These are phyloP conservation scores for Sebastes steindachneri DNA, from an alignment of 2,797 vertebrate genomes.

Conservation along the genomic window DNA sequence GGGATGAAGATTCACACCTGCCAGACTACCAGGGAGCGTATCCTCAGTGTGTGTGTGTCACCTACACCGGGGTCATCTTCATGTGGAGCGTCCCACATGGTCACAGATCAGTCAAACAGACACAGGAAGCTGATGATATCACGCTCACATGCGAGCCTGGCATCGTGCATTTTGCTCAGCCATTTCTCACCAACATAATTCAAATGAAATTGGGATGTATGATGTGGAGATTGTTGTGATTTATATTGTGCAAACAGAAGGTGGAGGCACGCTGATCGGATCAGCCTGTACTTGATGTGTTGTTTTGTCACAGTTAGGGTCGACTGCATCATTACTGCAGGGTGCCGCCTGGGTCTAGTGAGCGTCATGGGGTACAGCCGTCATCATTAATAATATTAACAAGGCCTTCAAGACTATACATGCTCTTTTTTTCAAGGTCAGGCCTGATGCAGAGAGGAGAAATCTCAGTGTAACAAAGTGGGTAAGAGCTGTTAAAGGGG, in stretches of 20 bases:
- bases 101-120: slow-evolving; percentile 17
- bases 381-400: slow-evolving; percentile 59
- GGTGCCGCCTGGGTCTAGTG: slow-evolving; percentile 3
- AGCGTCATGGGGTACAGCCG: neutral
- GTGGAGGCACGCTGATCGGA: neutral
- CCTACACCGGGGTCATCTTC: slow-evolving; percentile 39
- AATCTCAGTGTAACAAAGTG: neutral
- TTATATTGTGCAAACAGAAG: slow-evolving; percentile 15
- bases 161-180: neutral
- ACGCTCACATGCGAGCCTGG: neutral
- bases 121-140: slow-evolving; percentile 21
- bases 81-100: slow-evolving; percentile 45
- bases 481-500: neutral
- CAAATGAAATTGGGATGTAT: neutral
- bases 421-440: slow-evolving; percentile 33
- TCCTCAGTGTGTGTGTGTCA: slow-evolving; percentile 4
- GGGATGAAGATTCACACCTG: slow-evolving; percentile 53
- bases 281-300: neutral
- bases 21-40: slow-evolving; percentile 36
- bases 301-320: slow-evolving; percentile 41
- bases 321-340: slow-evolving; percentile 31
- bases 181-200: neutral
- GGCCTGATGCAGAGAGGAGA: neutral
- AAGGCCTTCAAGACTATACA: slow-evolving; percentile 32
- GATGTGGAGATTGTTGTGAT: neutral